These are phyloP conservation scores for Pogonus chalceus DNA, from an alignment of 1,140 invertebrate genomes.

Conservation along the genomic window DNA sequence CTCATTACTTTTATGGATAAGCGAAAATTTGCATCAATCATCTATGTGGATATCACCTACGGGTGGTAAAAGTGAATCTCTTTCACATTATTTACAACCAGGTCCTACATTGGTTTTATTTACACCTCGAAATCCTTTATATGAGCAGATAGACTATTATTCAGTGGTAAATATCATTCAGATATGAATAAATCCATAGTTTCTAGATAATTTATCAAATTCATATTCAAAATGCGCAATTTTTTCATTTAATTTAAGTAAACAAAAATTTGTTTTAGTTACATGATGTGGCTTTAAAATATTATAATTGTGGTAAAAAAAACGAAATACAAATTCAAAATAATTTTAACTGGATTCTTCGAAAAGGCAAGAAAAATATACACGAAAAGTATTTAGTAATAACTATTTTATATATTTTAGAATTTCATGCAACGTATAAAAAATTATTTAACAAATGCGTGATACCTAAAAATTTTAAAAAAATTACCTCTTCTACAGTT, in stretches of 20 bases:
- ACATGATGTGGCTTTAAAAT: conserved; percentile 52
- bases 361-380: conserved; percentile 11
- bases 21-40: conserved; percentile 44
- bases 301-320: conserved; percentile 51
- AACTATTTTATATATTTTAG: conserved; percentile 15
- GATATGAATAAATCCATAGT: conserved; percentile 1
- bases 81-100: conserved; percentile 49
- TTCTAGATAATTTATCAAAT: conserved; percentile 15
- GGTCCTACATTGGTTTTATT: conserved; percentile 60
- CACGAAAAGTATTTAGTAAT: neutral
- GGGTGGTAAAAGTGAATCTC: conserved; percentile 50
- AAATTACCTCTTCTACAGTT: neutral
- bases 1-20: conserved; percentile 46
- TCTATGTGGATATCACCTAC: conserved; percentile 51
- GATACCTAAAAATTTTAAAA: conserved; percentile 4
- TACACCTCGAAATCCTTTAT: conserved; percentile 57
- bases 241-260: conserved; percentile 15
- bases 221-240: conserved; percentile 13
- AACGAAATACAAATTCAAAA: conserved; percentile 32
- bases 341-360: conserved; percentile 15
- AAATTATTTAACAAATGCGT: conserved; percentile 3
- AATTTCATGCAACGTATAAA: conserved; percentile 9
- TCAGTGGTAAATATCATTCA: conserved; percentile 44
- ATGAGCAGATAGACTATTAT: conserved; percentile 47
- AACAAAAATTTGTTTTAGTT: conserved; percentile 38